Base-by-base conservation (phyloP, 2,888 invertebrate species). In the Germaria angustata region DNA sequence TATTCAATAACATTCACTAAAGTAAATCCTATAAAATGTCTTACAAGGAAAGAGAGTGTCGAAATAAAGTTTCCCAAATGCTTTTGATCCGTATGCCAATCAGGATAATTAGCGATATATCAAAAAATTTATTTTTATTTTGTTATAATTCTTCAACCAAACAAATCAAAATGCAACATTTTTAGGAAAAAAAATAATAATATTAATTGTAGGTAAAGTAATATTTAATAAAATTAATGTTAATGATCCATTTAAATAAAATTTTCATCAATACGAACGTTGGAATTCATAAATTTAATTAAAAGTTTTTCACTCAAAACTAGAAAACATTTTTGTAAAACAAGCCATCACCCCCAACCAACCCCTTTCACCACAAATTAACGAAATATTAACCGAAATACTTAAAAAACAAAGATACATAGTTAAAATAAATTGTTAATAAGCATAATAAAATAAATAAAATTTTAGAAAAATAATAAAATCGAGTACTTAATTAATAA, bases 401-500 rank as follows among this genome's bases (percentile, higher is more conserved):
- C 34, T 28, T 20, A 76, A 9, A 55, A 17, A 46, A 41, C 7
- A 51, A 72, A 34, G n/a, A 46, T 20, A 32, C 20, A 34, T 57
- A 69, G 63, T 39, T 78, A 79, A 71, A 65, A 41, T 55, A 72
- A 79, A 65, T 72, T 79, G 78, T 79, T 79, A 65, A 55, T 57
- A 46, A 59, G 68, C n/a, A 28, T 49, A 76, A 24, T 32, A 63
- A 53, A 59, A 28, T 7, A 65, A 68, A 61, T 51, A 11, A 34
- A 61, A 44, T 22, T 55, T 63, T 69, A 69, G 61, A 34, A 65
- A 63, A 77, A 66, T 36, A 51, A 44, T 46, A 34, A 63, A 61
- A n/a, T n/a, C n/a, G n/a, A n/a, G n/a, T n/a, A n/a, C n/a, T n/a
- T n/a, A n/a, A n/a, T n/a, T n/a, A n/a, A n/a, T n/a, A n/a, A 46